Evolutionary conservation across 2,113 vertebrate species (phyloP), one percentile per base, ranked within the genome.

Genomic region (Psilopsiagon aymara): DNA sequence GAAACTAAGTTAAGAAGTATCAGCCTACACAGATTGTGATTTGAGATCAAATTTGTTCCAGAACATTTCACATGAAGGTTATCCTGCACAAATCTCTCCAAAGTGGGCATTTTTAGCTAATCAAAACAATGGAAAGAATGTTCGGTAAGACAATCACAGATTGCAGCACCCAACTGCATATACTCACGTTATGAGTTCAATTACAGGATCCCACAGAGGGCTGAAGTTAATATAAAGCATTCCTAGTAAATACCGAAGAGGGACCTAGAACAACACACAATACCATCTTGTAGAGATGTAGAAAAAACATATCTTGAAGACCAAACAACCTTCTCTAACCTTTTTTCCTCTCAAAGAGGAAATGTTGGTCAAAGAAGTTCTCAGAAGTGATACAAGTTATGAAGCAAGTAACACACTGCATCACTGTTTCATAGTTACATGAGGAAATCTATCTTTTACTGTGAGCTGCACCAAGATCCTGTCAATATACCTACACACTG

Each of bases 221-320:
- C 94, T 99, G 98, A 99, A 99, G 97, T 99, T 99, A 89, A 99
- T 77, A 76, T 99, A 99, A 43, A 99, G 97, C 99, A 99, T 99
- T 62, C 99, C 98, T 31, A 99, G 96, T 77, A 99, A 98, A 95
- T 99, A 99, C 9, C 99, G 98, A 91, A 99, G 98, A 31, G 99
- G 99, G 29, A 99, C 98, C 99, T 99, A 97, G 18, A 95, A 94
- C 43, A 59, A 94, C 41, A 96, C 8, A 78, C 8, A 51, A 91
- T 23, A 69, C 17, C 44, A 81, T 19, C 68, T 70, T 19, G 31
- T 27, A 88, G 51, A 84, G 69, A 85, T 41, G 28, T 46, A 74
- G 71, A 63, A 79, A 79, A 29, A 23, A 6, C 10, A 16, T 17
- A 85, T 35, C 46, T 53, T 83, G 74, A 68, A 95, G 52, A 68